Evolutionary conservation across 2,113 vertebrate genomes (phyloP), one percentile per base, ranked within the genome.

Genomic region (Rhinolophus sinicus): DNA sequence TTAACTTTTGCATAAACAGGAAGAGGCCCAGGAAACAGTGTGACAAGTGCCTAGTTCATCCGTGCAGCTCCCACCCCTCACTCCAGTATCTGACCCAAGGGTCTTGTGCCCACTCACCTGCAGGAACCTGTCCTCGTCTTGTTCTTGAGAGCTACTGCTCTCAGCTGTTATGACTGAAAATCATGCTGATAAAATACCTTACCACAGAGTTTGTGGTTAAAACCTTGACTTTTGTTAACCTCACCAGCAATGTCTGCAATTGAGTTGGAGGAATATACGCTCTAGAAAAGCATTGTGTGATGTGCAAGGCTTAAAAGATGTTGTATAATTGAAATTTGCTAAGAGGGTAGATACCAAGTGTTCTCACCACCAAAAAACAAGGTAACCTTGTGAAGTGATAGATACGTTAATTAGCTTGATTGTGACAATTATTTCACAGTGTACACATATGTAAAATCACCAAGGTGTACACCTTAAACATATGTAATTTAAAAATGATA

Each of bases 1-100:
- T 70, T 90, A 87, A 52, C 54, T 93, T 90, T 64, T 84, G 52
- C 75, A 95, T 50, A 56, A 92, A n/a, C 33, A 82, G 15, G 52
- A 96, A 52, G 44, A 8, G 40, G 8, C 22, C 3, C 52, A 40
- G 33, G 33, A 85, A 64, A 70, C 15, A n/a, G 18, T 56, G 19
- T 26, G 8, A 22, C 58, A 14, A 0, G 0, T 28, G 69, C 47
- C 47, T 56, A 8, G 5, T 26, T 40, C 21, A 47, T 76, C 40
- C 33, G 50, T 28, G n/a, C 28, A 1, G 6, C 24, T 9, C 22
- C 60, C 8, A 21, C 11, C 21, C 72, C 65, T 54, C 24, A 22
- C 62, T 60, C 62, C 73, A 22, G 72, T 6, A 54, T 33, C 30
- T 40, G 38, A n/a, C 21, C 18, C n/a, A 70, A 75, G 8, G 4